Conservation (phyloP, 2,113 vertebrate genomes). For the Spilogale gracilis region DNA sequence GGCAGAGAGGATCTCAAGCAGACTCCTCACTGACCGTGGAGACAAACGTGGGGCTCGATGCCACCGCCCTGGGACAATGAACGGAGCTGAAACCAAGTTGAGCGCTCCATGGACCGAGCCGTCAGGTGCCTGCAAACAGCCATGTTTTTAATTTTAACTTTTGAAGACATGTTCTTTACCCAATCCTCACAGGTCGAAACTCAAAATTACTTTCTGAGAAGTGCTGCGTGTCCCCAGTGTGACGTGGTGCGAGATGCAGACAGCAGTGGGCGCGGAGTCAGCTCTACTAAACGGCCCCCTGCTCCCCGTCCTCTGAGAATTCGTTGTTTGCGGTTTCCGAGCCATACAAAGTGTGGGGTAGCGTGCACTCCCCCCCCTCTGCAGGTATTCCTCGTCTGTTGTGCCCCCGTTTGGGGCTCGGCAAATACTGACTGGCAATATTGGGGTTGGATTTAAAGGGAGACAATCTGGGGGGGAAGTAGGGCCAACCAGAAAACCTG, state of each 20-base stretch:
- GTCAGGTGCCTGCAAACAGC: not conserved
- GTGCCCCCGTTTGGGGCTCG: not conserved
- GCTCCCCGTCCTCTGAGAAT: not conserved
- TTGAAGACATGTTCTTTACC: not conserved
- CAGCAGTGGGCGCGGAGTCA: no score
- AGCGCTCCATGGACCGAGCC: not conserved
- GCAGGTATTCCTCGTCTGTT: no score
- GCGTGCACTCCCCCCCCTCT: no score
- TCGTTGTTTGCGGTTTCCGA: not conserved
- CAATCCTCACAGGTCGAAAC: not conserved
- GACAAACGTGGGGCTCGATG: not conserved
- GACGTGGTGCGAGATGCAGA: fast-evolving
- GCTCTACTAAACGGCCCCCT: not conserved
- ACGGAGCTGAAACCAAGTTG: not conserved
- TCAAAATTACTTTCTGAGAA: not conserved
- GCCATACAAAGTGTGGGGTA: not conserved
- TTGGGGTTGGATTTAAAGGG: not conserved
- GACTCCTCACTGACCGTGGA: not conserved
- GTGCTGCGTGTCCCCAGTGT: not conserved
- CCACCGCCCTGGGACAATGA: not conserved
- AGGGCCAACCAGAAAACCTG: not conserved
- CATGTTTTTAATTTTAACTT: not conserved
- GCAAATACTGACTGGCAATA: not conserved
- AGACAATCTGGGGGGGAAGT: not conserved
- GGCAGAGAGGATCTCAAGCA: not conserved